Conservation (phyloP, 2,888 invertebrate species). For the Agrotis ipsilon region DNA sequence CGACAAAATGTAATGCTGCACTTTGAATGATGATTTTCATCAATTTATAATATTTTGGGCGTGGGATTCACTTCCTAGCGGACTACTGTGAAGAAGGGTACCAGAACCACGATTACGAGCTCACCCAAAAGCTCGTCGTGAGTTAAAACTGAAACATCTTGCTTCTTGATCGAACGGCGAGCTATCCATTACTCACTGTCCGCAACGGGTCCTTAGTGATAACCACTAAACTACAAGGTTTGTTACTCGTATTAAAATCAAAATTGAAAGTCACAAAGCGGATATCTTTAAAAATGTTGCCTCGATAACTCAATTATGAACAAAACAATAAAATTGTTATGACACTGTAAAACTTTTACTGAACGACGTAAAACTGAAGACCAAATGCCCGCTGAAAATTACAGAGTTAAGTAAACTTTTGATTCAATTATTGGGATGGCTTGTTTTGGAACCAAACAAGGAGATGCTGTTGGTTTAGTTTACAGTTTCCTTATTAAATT, state of each 20-base stretch:
- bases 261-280: constrained; percentile 19
- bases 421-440: constrained; percentile 26
- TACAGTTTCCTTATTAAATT: too few species aligned
- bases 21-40: too few species aligned
- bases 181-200: too few species aligned
- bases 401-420: constrained; percentile 40
- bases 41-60: too few species aligned
- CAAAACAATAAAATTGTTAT: constrained; percentile 52
- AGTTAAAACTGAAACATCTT: too few species aligned
- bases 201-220: not conserved
- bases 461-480: not conserved
- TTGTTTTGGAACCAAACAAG: constrained; percentile 10
- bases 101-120: too few species aligned
- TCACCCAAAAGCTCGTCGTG: too few species aligned
- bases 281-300: constrained; percentile 23
- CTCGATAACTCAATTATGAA: constrained; percentile 46
- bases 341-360: constrained; percentile 53
- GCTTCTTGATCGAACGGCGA: too few species aligned
- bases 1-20: too few species aligned
- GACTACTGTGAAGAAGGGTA: too few species aligned
- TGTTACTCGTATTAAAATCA: not conserved
- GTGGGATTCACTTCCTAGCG: too few species aligned
- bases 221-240: not conserved
- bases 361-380: constrained; percentile 37
- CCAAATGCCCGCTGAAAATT: constrained; percentile 28